Evolutionary conservation across 1,140 invertebrate species (phyloP).

Genomic region (Potamilus streckersoni): DNA sequence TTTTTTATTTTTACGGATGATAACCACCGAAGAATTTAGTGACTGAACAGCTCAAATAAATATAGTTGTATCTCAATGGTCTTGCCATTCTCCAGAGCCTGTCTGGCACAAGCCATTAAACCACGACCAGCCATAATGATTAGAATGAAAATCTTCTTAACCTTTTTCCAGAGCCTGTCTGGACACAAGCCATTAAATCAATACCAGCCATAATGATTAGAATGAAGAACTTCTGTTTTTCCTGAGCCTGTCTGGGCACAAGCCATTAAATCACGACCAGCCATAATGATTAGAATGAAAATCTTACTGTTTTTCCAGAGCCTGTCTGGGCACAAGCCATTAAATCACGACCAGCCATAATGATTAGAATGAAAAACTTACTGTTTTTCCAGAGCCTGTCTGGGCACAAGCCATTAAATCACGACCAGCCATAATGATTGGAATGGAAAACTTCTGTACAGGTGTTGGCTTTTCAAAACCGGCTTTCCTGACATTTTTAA

Average conservation of each 20-base stretch:
- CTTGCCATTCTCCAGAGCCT: slow-evolving; percentile 47
- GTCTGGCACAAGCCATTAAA: no score
- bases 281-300: slow-evolving; percentile 85
- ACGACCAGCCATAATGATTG: slow-evolving; percentile 80
- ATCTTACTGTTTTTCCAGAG: slow-evolving; percentile 73
- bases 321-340: no score
- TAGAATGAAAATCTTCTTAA: no score
- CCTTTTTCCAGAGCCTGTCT: slow-evolving; percentile 84
- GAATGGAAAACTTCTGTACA: slow-evolving; percentile 91
- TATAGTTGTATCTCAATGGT: not conserved
- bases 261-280: slow-evolving; percentile 84
- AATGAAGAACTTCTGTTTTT: slow-evolving; percentile 76
- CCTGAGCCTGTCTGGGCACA: slow-evolving; percentile 71
- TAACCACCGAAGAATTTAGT: no score
- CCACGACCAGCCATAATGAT: slow-evolving; percentile 6
- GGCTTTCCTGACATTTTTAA: slow-evolving; percentile 84
- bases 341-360: no score
- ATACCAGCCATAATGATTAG: no score
- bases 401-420: slow-evolving; percentile 98
- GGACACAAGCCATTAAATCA: slow-evolving; percentile 79
- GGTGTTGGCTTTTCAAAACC: slow-evolving; percentile 91
- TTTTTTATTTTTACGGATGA: no score
- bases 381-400: slow-evolving; percentile 97
- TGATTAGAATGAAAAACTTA: slow-evolving; percentile 33
- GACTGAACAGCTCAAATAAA: no score